These are phyloP conservation scores for Carcina quercana DNA, from an alignment of 2,888 invertebrate species.

Conservation along the genomic window DNA sequence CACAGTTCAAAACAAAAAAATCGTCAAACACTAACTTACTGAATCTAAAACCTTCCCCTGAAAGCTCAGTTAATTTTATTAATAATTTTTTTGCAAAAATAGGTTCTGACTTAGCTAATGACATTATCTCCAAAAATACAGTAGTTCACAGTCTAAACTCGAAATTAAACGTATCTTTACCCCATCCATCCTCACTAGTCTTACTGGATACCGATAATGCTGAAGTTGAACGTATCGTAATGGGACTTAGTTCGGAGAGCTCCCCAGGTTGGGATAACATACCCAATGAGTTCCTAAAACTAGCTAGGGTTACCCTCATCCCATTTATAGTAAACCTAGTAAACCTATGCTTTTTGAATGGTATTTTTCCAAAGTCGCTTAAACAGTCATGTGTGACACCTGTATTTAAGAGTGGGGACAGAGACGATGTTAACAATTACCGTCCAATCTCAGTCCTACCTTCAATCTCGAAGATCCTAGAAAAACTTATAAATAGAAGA, in stretches of 20 bases:
- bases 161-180: too few relatives aligned
- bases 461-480: slow-evolving; percentile 5
- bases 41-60: background rate
- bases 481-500: slow-evolving; percentile 4
- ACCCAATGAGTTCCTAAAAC: slow-evolving; percentile 1
- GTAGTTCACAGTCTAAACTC: too few relatives aligned
- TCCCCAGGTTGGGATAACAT: slow-evolving; percentile 4
- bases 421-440: slow-evolving; percentile 4
- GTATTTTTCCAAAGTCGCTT: background rate
- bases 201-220: too few relatives aligned
- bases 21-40: background rate
- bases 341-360: background rate
- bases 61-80: background rate
- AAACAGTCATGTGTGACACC: background rate
- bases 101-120: background rate
- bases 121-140: too few relatives aligned
- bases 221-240: too few relatives aligned
- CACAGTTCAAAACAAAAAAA: background rate
- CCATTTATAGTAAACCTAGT: background rate
- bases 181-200: too few relatives aligned
- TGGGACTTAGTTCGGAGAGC: too few relatives aligned
- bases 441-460: slow-evolving; percentile 4
- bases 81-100: slow-evolving; percentile 2
- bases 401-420: slow-evolving; percentile 2
- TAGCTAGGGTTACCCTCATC: slow-evolving; percentile 1